Base-by-base conservation (phyloP, 2,113 vertebrate species). In the Peromyscus californicus region DNA sequence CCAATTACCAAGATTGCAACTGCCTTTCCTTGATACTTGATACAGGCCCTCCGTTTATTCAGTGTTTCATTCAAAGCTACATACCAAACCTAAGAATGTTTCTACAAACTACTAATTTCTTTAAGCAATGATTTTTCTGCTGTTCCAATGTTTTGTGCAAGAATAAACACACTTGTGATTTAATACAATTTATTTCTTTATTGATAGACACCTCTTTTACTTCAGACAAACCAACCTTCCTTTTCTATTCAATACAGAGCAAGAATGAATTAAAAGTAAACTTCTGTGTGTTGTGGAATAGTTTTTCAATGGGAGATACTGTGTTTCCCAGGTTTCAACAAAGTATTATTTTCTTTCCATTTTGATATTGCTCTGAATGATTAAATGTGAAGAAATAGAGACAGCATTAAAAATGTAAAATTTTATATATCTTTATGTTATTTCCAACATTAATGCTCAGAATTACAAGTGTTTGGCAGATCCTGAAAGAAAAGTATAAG, bases 1-100 rank as follows among this genome's bases (percentile, higher is more conserved):
- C 96, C 97, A 97, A 96, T 98, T 97, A 97, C 91, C 83, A 79
- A 91, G 94, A 54, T 87, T 97, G 21, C 96, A 96, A 95, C 97
- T 95, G 29, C 21, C 48, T 96, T 98, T 89, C n/a, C 24, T 87
- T 90, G 48, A 31, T 93, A 63, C 57, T 96, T 48, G n/a, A n/a
- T 13, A 76, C 59, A 31, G 33, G 2, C 17, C 80, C 26, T 93
- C 33, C 51, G 83, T 42, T 93, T 93, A 92, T 67, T 63, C 65
- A 36, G 16, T 12, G 48, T 79, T 36, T 80, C 59, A 94, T 96
- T 95, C 67, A 67, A 26, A 94, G 70, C 3, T 57, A 57, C 45
- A 63, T 89, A 45, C 1, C 11, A 36, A 92, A 24, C 76, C 11
- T 42, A 92, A 97, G 19, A 80, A 78, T 93, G 59, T 91, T 96